Conservation (phyloP, 2,113 vertebrate genomes). For the Nerophis ophidion region DNA sequence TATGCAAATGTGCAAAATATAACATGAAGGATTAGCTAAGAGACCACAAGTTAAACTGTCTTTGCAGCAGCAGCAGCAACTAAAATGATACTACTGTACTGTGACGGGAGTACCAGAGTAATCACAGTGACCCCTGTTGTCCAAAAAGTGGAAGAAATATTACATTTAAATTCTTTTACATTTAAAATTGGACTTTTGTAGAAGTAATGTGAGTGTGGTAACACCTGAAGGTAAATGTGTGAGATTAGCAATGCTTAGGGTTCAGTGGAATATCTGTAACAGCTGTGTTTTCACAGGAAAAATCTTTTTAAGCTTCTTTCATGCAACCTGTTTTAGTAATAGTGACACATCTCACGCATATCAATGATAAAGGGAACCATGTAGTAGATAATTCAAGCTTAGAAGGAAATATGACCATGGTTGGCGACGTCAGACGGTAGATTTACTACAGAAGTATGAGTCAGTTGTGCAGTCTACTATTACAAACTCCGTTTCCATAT, state of each 20-base stretch:
- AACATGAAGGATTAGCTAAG: neutral
- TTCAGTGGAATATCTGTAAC: too few relatives aligned
- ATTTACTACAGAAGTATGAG: neutral
- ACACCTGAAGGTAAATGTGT: neutral
- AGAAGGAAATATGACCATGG: neutral
- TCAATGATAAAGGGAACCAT: neutral
- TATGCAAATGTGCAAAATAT: neutral
- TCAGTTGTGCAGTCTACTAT: neutral
- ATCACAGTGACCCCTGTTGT: slow-evolving; percentile 57
- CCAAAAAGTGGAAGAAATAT: slow-evolving; percentile 12
- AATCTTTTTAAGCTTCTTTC: too few relatives aligned
- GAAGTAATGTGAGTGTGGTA: neutral
- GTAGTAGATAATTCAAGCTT: neutral
- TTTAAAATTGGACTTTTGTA: neutral
- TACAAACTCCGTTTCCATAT: too few relatives aligned
- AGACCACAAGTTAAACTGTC: neutral
- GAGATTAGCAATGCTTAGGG: too few relatives aligned
- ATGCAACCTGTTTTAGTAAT: too few relatives aligned
- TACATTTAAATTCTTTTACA: neutral
- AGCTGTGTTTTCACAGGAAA: too few relatives aligned
- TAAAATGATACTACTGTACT: neutral
- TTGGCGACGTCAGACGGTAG: neutral
- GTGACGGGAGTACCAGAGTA: neutral
- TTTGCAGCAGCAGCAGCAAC: neutral
- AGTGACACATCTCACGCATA: too few relatives aligned